Conservation (phyloP, 2,888 invertebrate species). For the Agriotes lineatus region DNA sequence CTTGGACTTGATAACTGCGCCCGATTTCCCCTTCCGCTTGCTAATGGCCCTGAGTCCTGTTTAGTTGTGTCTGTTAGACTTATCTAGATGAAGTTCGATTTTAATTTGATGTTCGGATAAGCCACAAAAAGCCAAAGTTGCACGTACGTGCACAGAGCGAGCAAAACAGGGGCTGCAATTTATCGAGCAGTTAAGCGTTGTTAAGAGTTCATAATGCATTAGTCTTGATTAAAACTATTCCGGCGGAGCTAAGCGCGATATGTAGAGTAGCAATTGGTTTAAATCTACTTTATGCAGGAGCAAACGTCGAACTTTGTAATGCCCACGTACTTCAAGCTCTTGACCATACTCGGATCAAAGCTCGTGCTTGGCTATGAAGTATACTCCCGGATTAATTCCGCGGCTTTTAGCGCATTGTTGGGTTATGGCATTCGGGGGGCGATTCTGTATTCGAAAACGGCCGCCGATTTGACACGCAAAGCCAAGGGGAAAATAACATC, state of each 20-base stretch:
- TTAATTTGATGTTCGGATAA: neutral
- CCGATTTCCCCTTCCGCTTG: conserved; percentile 23
- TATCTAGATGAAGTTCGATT: neutral
- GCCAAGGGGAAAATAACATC: no score
- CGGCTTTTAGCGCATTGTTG: no score
- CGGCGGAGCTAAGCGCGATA: conserved; percentile 7
- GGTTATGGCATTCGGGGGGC: no score
- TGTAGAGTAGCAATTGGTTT: conserved; percentile 22
- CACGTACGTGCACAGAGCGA: neutral
- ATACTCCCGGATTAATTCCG: neutral
- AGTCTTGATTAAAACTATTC: conserved; percentile 21
- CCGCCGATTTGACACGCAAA: no score
- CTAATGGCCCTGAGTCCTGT: conserved; percentile 12
- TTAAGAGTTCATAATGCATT: conserved; percentile 14
- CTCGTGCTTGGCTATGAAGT: conserved; percentile 15
- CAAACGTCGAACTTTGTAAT: conserved; percentile 23
- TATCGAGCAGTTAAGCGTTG: conserved; percentile 9
- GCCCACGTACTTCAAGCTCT: neutral
- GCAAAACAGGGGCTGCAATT: conserved; percentile 4
- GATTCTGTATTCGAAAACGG: no score
- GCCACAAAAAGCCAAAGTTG: no score
- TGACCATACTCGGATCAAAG: conserved; percentile 17
- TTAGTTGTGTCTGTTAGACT: conserved; percentile 5
- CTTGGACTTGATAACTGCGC: conserved; percentile 35
- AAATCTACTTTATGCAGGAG: conserved; percentile 20